Percentiles rank a stretch among this genome's conserved stretches.
phyloP scores from a whole-genome alignment of 2,888 invertebrate genomes.

The Trissolcus japonicus region DNA sequence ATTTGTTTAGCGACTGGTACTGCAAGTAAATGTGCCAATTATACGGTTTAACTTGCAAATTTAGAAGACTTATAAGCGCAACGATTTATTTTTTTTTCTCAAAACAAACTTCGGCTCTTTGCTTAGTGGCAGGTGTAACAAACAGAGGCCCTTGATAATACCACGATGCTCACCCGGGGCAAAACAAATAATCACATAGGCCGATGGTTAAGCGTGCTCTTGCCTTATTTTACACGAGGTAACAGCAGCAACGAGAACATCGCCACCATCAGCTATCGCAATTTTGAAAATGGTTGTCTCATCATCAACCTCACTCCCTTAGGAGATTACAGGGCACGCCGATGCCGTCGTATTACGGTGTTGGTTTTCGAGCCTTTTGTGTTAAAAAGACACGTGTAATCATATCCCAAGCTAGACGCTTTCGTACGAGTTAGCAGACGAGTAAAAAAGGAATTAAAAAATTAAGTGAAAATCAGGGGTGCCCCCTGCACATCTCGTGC shows the following conservation, averaged over 20 bases:
- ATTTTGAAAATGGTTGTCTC: slow-evolving; percentile 75
- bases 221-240: slow-evolving; percentile 63
- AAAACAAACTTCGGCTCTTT: slow-evolving; percentile 43
- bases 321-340: slow-evolving; percentile 75
- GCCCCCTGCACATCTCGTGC: slow-evolving; percentile 44
- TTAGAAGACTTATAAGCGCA: slow-evolving; percentile 35
- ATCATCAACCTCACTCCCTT: slow-evolving; percentile 65
- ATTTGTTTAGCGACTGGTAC: slow-evolving; percentile 23
- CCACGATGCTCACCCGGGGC: slow-evolving; percentile 65
- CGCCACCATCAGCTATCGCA: slow-evolving; percentile 64
- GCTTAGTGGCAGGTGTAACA: slow-evolving; percentile 61
- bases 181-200: slow-evolving; percentile 74
- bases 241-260: slow-evolving; percentile 57
- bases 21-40: slow-evolving; percentile 39
- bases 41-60: slow-evolving; percentile 46
- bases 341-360: slow-evolving; percentile 75
- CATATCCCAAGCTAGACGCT: slow-evolving; percentile 64
- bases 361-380: slow-evolving; percentile 77
- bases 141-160: slow-evolving; percentile 68
- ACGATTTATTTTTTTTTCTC: slow-evolving; percentile 29
- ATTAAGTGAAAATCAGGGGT: slow-evolving; percentile 55
- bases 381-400: slow-evolving; percentile 76
- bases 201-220: slow-evolving; percentile 65
- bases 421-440: slow-evolving; percentile 51
- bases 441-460: slow-evolving; percentile 55